A percentile compares a stretch with the other conserved stretches of the same genome.
phyloP scores from a whole-genome alignment of 2,113 vertebrate species.

The Phyllopteryx taeniolatus region DNA sequence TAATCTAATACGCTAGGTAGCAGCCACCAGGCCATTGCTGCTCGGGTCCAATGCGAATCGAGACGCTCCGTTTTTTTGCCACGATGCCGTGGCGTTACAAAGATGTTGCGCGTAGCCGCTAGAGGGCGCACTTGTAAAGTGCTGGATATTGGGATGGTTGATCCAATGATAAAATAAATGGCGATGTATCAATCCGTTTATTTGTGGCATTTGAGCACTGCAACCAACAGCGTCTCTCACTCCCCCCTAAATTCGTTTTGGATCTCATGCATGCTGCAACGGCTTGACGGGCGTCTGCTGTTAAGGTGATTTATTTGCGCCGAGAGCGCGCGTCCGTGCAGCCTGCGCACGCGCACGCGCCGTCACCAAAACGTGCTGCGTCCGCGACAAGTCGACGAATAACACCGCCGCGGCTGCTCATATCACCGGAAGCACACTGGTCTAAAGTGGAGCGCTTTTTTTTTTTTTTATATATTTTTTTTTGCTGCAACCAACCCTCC shows the following conservation, averaged over 20 bases:
- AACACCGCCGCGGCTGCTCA: neutral
- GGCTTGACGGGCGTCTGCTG: neutral
- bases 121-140: neutral
- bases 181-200: neutral
- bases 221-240: neutral
- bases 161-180: neutral
- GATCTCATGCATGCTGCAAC: neutral
- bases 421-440: conserved; percentile 5
- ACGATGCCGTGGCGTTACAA: no score
- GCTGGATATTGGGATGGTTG: neutral
- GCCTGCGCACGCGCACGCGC: conserved; percentile 6
- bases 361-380: conserved; percentile 34
- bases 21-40: neutral
- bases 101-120: neutral
- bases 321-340: conserved; percentile 49
- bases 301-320: neutral
- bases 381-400: conserved; percentile 36
- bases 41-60: no score
- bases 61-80: no score
- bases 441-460: conserved; percentile 10
- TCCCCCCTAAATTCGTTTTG: no score
- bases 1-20: neutral
- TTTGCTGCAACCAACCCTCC: conserved; percentile 43
- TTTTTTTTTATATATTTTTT: conserved; percentile 24
- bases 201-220: neutral